phyloP scores from a whole-genome alignment of 2,888 invertebrate genomes.

The Scaptomyza parva region DNA sequence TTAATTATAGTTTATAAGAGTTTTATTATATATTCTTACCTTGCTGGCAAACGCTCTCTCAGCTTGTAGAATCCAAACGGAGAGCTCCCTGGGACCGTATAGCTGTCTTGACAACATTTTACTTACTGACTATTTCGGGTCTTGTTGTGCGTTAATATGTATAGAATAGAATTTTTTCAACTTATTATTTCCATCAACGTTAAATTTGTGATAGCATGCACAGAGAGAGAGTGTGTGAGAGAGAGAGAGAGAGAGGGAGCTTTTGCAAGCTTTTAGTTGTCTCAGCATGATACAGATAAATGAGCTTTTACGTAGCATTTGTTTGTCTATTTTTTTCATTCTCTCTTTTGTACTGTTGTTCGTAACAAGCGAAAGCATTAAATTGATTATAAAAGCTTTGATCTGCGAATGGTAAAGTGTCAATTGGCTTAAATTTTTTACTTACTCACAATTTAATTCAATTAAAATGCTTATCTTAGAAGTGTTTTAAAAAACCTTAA shows the following conservation, averaged over 20 bases:
- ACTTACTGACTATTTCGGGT: slow-evolving; percentile 44
- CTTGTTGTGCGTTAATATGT: slow-evolving; percentile 7
- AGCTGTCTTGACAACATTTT: slow-evolving; percentile 64
- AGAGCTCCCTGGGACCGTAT: slow-evolving; percentile 29
- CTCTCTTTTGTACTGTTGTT: slow-evolving; percentile 15
- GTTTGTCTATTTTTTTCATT: not conserved
- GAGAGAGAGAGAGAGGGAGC: slow-evolving; percentile 40
- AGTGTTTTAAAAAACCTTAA: no score
- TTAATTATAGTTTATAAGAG: not conserved
- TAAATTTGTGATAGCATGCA: slow-evolving; percentile 6
- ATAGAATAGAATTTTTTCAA: not conserved
- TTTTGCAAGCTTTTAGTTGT: slow-evolving; percentile 53
- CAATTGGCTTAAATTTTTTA: not conserved
- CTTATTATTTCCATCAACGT: slow-evolving; percentile 23
- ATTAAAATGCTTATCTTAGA: no score
- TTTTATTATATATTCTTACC: slow-evolving; percentile 7
- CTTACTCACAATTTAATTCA: no score
- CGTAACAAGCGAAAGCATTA: slow-evolving; percentile 11
- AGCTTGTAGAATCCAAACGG: slow-evolving; percentile 15
- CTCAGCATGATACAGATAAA: slow-evolving; percentile 30
- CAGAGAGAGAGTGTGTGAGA: slow-evolving; percentile 23
- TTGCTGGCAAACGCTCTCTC: slow-evolving; percentile 29
- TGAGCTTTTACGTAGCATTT: slow-evolving; percentile 28
- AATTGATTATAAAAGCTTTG: not conserved
- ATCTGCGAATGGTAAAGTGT: not conserved